Evolutionary conservation across 2,797 vertebrate genomes (phyloP).

Genomic region (Gymnoscopelus braueri): DNA sequence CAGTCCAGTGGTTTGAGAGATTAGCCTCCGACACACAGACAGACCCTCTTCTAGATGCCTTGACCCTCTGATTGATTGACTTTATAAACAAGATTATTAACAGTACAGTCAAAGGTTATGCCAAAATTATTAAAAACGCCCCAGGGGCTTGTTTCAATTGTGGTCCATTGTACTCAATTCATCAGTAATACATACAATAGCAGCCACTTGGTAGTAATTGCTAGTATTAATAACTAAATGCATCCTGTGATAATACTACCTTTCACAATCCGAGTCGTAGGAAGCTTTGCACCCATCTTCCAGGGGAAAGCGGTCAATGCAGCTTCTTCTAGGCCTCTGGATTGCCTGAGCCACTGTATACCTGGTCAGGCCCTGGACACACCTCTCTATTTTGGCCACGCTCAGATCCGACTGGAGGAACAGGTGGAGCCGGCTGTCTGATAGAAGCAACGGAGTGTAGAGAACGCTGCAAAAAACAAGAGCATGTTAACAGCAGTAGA

Average conservation of each 20-base stretch:
- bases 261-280: conserved; percentile 86
- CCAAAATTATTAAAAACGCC: too few relatives aligned
- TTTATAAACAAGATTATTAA: too few relatives aligned
- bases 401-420: conserved; percentile 94
- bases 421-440: conserved; percentile 94
- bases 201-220: too few relatives aligned
- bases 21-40: too few relatives aligned
- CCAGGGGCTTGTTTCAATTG: too few relatives aligned
- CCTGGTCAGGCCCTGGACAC: conserved; percentile 87
- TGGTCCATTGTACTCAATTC: too few relatives aligned
- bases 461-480: conserved; percentile 80
- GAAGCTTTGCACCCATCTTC: conserved; percentile 76
- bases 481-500: neutral
- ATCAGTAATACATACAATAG: too few relatives aligned
- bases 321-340: conserved; percentile 77
- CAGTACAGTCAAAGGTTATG: too few relatives aligned
- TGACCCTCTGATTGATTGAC: too few relatives aligned
- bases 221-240: too few relatives aligned
- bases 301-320: conserved; percentile 77
- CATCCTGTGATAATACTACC: conserved; percentile 68
- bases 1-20: too few relatives aligned
- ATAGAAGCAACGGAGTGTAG: conserved; percentile 86
- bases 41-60: too few relatives aligned
- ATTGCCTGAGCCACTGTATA: conserved; percentile 94
- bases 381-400: conserved; percentile 87